Evolutionary conservation across 2,113 vertebrate genomes (phyloP).

Genomic region (Pteruthius melanotis): DNA sequence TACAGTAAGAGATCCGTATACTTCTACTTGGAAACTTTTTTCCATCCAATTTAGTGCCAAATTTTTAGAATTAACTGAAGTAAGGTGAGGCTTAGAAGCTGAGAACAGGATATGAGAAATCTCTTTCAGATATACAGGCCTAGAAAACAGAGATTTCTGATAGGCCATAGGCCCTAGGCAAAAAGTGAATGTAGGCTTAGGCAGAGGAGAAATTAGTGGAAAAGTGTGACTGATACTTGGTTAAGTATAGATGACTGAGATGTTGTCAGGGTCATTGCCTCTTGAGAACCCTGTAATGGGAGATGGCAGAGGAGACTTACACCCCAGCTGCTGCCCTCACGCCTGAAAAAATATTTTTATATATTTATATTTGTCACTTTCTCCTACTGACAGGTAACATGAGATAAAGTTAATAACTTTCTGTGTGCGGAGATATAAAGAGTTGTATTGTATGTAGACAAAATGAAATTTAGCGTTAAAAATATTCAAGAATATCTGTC

Average conservation of each 20-base stretch:
- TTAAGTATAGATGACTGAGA: not conserved
- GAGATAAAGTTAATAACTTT: not conserved
- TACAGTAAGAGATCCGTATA: not conserved
- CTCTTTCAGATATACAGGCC: not conserved
- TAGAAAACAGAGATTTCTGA: not conserved
- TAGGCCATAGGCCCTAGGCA: not conserved
- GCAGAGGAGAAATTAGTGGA: not conserved
- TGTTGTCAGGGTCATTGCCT: accelerated
- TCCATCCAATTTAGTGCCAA: not conserved
- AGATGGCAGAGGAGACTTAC: not conserved
- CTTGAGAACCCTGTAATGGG: not conserved
- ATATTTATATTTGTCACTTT: not conserved
- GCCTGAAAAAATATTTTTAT: not conserved
- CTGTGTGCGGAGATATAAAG: not conserved
- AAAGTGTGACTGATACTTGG: not conserved
- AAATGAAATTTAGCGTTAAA: not conserved
- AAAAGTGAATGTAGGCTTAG: not conserved
- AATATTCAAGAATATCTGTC: not conserved
- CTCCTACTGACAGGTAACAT: not conserved
- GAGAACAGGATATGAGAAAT: not conserved
- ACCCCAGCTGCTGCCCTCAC: not conserved
- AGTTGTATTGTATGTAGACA: not conserved
- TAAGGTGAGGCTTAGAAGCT: not conserved
- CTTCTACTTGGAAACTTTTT: not conserved
- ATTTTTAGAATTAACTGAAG: not conserved